These are phyloP conservation scores for Phaethon lepturus DNA, from an alignment of 2,113 vertebrate genomes.

Conservation along the genomic window DNA sequence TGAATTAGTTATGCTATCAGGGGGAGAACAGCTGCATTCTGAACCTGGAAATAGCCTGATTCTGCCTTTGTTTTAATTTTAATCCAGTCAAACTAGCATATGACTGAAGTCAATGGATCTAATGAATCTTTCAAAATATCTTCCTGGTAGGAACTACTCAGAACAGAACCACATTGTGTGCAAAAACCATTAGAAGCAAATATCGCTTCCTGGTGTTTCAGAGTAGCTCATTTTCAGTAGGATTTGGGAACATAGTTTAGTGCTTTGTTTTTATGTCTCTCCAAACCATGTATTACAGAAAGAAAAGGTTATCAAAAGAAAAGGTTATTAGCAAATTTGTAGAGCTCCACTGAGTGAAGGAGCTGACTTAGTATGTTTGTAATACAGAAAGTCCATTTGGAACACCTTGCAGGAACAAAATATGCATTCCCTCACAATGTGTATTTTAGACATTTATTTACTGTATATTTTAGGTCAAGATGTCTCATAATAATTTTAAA, in stretches of 20 bases:
- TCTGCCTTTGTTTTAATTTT: slow-evolving; percentile 40
- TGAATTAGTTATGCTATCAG: background rate
- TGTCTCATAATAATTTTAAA: background rate
- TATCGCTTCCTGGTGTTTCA: background rate
- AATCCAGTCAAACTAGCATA: background rate
- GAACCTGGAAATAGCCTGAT: background rate
- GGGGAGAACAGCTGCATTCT: slow-evolving; percentile 26
- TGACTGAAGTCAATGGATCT: slow-evolving; percentile 19
- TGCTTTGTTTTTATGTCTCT: background rate
- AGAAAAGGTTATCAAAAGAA: background rate
- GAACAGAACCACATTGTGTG: background rate
- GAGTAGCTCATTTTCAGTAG: background rate
- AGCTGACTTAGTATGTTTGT: background rate
- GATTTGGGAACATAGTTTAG: background rate
- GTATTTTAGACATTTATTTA: background rate
- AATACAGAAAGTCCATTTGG: background rate
- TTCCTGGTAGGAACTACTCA: background rate
- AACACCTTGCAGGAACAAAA: background rate
- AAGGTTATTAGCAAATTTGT: background rate
- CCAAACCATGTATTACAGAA: background rate
- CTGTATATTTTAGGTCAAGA: background rate
- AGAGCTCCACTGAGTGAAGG: background rate
- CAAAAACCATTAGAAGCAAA: background rate
- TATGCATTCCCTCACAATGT: background rate
- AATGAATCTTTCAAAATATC: slow-evolving; percentile 39